Evolutionary conservation across 2,113 vertebrate genomes (phyloP), one percentile per base, ranked within the genome.

Genomic region (Arvicanthis niloticus): DNA sequence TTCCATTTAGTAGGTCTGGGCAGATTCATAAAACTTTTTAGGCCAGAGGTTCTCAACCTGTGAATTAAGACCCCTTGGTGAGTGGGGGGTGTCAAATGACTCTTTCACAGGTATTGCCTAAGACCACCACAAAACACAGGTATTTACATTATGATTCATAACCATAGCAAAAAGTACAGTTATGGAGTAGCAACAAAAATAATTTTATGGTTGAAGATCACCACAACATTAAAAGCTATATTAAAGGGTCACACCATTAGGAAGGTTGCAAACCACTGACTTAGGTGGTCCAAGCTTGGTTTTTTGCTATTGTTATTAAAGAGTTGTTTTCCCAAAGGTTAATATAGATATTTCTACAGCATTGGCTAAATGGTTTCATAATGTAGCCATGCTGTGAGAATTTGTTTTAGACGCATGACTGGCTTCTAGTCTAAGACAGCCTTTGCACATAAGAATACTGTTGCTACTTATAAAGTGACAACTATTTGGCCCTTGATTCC

Each of bases 381-480:
- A 51, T 60, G 80, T 21, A 93, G 21, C 11, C 24, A 15, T 82
- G 60, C 58, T 81, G 26, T 19, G 82, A 65, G 22, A 67, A 70
- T 70, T 58, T 85, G 31, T 88, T 92, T 89, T 86, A 65, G 26
- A 81, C 53, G 56, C 84, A 34, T 40, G 76, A 85, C 37, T 93
- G 58, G n/a, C n/a, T 94, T 96, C 89, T 22, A 75, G 51, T 92
- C 68, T 51, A 88, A 94, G 82, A 37, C 58, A 80, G 91, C 51
- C 34, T 21, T 62, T 45, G n/a, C 65, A 56, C 76, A 80, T 75
- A 90, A 29, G 34, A 91, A 89, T 58, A 77, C 7, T 26, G 34
- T 93, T 92, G 62, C 91, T 94, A 78, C 88, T 95, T 90, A 93
- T 68, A 84, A 91, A 81, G 80, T 62, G 60, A 93, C 62, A 75